phyloP scores from a whole-genome alignment of 2,888 invertebrate genomes.

The Dexiosoma caninum region DNA sequence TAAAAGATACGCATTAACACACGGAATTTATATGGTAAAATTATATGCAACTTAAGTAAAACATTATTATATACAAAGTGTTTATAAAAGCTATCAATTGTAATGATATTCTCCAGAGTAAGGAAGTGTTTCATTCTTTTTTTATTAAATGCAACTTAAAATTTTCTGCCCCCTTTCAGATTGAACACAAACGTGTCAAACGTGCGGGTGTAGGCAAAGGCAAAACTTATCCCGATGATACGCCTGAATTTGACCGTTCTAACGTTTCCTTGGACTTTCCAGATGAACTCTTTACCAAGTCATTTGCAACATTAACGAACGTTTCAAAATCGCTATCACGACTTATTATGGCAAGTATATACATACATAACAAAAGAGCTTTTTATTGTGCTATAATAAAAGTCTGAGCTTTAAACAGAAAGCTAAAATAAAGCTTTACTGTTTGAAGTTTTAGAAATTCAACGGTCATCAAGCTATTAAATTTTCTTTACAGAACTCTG shows the following conservation, averaged over 20 bases:
- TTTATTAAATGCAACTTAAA: no score
- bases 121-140: no score
- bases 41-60: no score
- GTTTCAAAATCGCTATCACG: constrained; percentile 81
- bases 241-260: constrained; percentile 78
- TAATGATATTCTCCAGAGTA: no score
- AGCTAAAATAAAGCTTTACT: constrained; percentile 18
- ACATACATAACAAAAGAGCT: background rate
- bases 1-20: no score
- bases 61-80: no score
- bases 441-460: constrained; percentile 78
- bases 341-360: constrained; percentile 80
- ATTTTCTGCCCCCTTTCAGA: constrained; percentile 18
- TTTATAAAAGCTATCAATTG: no score
- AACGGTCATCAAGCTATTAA: constrained; percentile 14
- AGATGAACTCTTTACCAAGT: constrained; percentile 80
- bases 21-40: no score
- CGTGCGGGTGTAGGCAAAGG: constrained; percentile 67
- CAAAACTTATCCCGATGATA: constrained; percentile 77
- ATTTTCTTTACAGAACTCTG: constrained; percentile 83
- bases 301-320: constrained; percentile 81
- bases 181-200: constrained; percentile 54
- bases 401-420: background rate
- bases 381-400: constrained; percentile 9
- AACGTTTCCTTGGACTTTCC: constrained; percentile 82